phyloP scores from a whole-genome alignment of 1,140 invertebrate genomes.

The Panulirus ornatus region DNA sequence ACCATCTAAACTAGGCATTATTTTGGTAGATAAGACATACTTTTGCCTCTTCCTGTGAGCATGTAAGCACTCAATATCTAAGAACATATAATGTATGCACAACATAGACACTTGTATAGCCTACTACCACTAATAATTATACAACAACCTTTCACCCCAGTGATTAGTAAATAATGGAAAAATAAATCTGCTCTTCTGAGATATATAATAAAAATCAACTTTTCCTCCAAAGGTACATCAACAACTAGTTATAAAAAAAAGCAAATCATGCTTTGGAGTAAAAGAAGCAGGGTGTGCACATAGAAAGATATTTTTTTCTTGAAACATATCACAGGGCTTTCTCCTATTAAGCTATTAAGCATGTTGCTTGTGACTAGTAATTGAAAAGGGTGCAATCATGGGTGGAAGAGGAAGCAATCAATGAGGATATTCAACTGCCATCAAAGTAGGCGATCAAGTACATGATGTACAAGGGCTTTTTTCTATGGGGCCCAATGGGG shows the following conservation, averaged over 20 bases:
- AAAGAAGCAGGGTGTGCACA: slow-evolving; percentile 49
- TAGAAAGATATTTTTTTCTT: slow-evolving; percentile 8
- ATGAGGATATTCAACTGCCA: neutral
- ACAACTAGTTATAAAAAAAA: slow-evolving; percentile 12
- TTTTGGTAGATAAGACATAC: neutral
- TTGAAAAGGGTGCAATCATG: neutral
- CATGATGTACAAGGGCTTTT: too few species aligned
- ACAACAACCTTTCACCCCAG: slow-evolving; percentile 7
- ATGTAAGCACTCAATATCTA: slow-evolving; percentile 7
- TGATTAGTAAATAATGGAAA: slow-evolving; percentile 20
- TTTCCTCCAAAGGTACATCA: neutral
- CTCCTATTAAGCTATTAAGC: neutral
- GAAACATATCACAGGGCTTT: slow-evolving; percentile 46
- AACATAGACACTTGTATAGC: slow-evolving; percentile 38
- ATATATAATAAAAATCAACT: neutral
- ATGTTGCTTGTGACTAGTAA: neutral
- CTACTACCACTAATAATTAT: neutral
- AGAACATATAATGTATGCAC: slow-evolving; percentile 18
- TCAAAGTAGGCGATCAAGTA: too few species aligned
- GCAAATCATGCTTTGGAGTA: slow-evolving; percentile 30
- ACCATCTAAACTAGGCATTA: neutral
- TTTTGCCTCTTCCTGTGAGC: neutral
- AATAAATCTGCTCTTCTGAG: slow-evolving; percentile 31
- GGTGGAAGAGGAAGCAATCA: neutral
- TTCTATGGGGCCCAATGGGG: too few species aligned